A percentile compares a stretch with the other conserved stretches of the same genome.
Evolutionary conservation across 2,888 invertebrate genomes (phyloP).

Genomic region (Azorinus chamasolen): DNA sequence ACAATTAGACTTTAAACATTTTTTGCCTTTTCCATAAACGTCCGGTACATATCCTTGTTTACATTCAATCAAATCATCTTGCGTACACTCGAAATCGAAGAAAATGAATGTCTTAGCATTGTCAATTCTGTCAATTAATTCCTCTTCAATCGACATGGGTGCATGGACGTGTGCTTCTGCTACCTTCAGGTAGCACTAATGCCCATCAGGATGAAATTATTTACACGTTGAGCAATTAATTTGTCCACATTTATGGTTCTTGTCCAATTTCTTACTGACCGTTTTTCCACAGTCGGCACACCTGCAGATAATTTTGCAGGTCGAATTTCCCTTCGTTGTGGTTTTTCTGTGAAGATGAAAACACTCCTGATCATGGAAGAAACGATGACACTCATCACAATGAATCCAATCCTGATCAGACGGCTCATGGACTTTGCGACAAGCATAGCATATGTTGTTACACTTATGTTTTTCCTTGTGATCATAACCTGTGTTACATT

Average conservation of each 20-base stretch:
- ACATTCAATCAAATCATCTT: constrained; percentile 32
- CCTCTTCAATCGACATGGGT: too few relatives aligned
- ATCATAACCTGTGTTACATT: constrained; percentile 34
- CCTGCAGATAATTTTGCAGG: constrained; percentile 5
- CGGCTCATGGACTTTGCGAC: constrained; percentile 7
- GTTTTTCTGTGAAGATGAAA: too few relatives aligned
- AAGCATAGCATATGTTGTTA: too few relatives aligned
- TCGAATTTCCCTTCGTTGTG: too few relatives aligned
- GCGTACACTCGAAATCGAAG: constrained; percentile 38
- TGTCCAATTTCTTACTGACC: too few relatives aligned
- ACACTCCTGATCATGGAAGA: constrained; percentile 17
- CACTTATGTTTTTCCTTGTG: too few relatives aligned
- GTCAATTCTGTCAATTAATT: too few relatives aligned
- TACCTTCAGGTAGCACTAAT: constrained; percentile 20
- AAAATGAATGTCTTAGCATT: constrained; percentile 30
- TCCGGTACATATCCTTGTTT: constrained; percentile 9
- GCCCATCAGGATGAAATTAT: constrained; percentile 12
- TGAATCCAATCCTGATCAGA: too few relatives aligned
- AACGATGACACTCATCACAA: constrained; percentile 16
- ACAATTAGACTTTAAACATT: constrained; percentile 27
- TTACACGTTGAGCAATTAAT: too few relatives aligned
- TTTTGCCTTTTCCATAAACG: constrained; percentile 14
- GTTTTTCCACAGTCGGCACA: constrained; percentile 33
- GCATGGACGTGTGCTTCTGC: constrained; percentile 14
- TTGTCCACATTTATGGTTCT: too few relatives aligned